These are phyloP conservation scores for Axinella damicornis DNA, from an alignment of 37 sponge, comb jelly and placozoan species.

Conservation along the genomic window DNA sequence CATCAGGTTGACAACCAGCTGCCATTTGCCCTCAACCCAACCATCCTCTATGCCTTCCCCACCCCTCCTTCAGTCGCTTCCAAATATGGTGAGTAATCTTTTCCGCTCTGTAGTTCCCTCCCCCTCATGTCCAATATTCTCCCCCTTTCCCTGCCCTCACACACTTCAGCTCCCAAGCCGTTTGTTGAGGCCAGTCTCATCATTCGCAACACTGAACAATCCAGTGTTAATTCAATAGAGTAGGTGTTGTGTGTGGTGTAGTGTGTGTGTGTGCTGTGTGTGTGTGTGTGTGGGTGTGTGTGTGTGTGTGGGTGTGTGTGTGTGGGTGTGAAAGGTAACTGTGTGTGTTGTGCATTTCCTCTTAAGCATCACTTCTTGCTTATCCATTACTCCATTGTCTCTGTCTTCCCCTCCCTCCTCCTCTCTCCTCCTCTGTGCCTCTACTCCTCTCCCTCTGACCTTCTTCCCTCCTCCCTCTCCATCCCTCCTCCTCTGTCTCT, in stretches of 20 bases:
- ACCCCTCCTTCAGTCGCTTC: constrained; percentile 66
- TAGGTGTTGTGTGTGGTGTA: too few relatives aligned
- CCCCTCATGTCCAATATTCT: background rate
- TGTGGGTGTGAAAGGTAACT: too few relatives aligned
- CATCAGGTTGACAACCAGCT: constrained; percentile 87
- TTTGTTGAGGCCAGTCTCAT: constrained; percentile 66
- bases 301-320: too few relatives aligned
- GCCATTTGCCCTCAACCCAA: constrained; percentile 55
- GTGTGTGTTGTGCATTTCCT: too few relatives aligned
- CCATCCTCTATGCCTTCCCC: constrained; percentile 75
- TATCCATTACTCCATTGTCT: too few relatives aligned
- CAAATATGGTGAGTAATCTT: constrained; percentile 41
- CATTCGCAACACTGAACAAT: constrained; percentile 32
- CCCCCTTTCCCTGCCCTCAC: background rate
- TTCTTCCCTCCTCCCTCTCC: background rate
- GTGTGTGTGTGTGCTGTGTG: too few relatives aligned
- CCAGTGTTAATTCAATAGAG: constrained; percentile 46
- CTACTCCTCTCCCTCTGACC: too few relatives aligned
- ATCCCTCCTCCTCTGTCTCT: background rate
- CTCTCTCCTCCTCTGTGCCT: background rate
- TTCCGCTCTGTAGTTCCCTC: background rate
- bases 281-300: too few relatives aligned
- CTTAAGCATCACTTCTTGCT: too few relatives aligned
- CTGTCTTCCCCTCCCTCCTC: background rate
- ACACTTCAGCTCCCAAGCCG: constrained; percentile 79